A percentile compares a stretch with the other conserved stretches of the same genome.
Evolutionary conservation across 2,113 vertebrate species (phyloP).

Genomic region (Lampris megalopsis): DNA sequence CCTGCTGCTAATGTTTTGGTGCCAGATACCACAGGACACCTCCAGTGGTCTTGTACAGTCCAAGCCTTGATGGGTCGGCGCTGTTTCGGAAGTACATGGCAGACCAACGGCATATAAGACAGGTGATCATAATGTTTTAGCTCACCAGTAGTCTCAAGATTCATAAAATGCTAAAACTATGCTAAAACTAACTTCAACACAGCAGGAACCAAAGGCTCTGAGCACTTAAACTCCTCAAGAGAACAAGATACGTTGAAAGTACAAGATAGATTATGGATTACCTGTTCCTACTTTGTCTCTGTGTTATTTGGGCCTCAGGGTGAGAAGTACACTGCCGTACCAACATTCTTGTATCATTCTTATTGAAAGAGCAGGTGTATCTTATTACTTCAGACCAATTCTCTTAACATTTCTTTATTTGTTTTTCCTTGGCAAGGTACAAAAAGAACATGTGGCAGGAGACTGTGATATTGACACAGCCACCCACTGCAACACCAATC

Average conservation of each 20-base stretch:
- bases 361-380: conserved; percentile 19
- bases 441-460: conserved; percentile 6
- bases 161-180: conserved; percentile 4
- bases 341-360: conserved; percentile 39
- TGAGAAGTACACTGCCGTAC: conserved; percentile 18
- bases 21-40: no score
- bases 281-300: conserved; percentile 46
- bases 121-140: no score
- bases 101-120: no score
- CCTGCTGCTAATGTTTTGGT: no score
- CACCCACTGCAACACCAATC: conserved; percentile 14
- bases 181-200: conserved; percentile 20
- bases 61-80: no score
- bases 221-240: conserved; percentile 38
- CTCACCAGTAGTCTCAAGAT: conserved; percentile 6
- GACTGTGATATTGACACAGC: conserved; percentile 36
- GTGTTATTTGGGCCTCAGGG: conserved; percentile 37
- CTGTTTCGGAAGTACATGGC: no score
- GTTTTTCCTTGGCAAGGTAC: conserved; percentile 27
- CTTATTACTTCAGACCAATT: conserved; percentile 35
- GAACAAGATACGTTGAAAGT: conserved; percentile 35
- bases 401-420: conserved; percentile 36
- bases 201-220: conserved; percentile 43
- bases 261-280: conserved; percentile 57
- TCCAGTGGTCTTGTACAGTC: no score